Evolutionary conservation across 2,888 invertebrate genomes (phyloP).

Genomic region (Microplitis deprimator): DNA sequence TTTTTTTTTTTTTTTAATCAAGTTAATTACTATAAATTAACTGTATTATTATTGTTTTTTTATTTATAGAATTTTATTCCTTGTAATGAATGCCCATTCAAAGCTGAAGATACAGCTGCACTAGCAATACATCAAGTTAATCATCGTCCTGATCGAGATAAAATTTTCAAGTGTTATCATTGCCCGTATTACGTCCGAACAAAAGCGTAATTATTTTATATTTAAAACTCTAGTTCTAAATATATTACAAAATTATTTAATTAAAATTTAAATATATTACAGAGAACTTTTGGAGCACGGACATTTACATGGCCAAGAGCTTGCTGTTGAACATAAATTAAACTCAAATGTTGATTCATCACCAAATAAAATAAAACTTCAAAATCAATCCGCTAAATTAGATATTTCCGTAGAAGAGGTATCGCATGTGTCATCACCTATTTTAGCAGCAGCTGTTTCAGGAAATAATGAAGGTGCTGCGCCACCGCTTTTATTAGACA

Average conservation of each 20-base stretch:
- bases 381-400: conserved; percentile 48
- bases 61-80: conserved; percentile 55
- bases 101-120: conserved; percentile 74
- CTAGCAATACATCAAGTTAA: conserved; percentile 79
- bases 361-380: conserved; percentile 48
- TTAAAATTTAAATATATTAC: conserved; percentile 39
- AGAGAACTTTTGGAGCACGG: conserved; percentile 66
- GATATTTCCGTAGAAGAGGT: conserved; percentile 55
- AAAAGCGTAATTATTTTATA: conserved; percentile 75
- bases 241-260: background rate
- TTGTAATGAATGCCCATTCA: conserved; percentile 84
- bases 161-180: conserved; percentile 84
- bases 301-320: conserved; percentile 67
- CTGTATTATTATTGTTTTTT: conserved; percentile 19
- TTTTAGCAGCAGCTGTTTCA: background rate
- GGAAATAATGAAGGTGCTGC: conserved; percentile 57
- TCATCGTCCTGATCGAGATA: conserved; percentile 79
- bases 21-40: background rate
- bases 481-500: conserved; percentile 68
- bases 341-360: conserved; percentile 53
- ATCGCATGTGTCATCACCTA: conserved; percentile 57
- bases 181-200: conserved; percentile 85
- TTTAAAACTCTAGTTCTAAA: background rate
- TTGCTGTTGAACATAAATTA: conserved; percentile 64
- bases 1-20: background rate